These are phyloP conservation scores for Helostoma temminkii DNA, from an alignment of 2,797 vertebrate species.

Conservation along the genomic window DNA sequence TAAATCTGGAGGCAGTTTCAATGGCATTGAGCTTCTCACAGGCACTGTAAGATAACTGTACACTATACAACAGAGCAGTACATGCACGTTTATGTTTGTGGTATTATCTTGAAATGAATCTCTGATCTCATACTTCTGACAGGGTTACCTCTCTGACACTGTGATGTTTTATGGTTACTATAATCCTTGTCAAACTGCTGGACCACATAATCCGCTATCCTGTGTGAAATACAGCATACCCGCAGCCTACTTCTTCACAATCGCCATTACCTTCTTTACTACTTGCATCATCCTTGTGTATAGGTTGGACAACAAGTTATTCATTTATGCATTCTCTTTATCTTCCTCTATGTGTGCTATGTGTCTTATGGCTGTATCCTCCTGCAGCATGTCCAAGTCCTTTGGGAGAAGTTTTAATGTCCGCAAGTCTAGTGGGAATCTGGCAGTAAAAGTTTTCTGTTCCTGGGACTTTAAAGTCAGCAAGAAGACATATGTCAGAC, in stretches of 20 bases:
- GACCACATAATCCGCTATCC: not conserved
- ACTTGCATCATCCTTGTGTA: constrained; percentile 88
- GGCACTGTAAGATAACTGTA: constrained; percentile 84
- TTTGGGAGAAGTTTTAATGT: constrained; percentile 85
- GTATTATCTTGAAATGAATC: not conserved
- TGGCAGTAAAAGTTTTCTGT: constrained; percentile 87
- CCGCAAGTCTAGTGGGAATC: constrained; percentile 70
- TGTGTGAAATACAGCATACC: constrained; percentile 85
- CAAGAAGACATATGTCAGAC: constrained; percentile 80
- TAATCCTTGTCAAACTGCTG: too few relatives aligned
- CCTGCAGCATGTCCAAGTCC: constrained; percentile 84
- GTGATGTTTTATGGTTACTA: constrained; percentile 93
- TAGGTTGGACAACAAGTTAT: constrained; percentile 78
- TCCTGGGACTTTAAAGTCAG: constrained; percentile 93
- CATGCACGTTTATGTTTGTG: not conserved
- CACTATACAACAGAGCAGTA: not conserved
- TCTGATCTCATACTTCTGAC: constrained; percentile 10
- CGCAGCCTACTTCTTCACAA: constrained; percentile 86
- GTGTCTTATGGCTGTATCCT: not conserved
- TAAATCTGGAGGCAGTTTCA: constrained; percentile 37
- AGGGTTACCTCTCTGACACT: constrained; percentile 87
- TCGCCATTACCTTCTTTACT: constrained; percentile 80
- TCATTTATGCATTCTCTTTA: not conserved
- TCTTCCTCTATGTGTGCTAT: not conserved
- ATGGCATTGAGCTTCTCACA: constrained; percentile 83